A percentile compares a stretch with the other conserved stretches of the same genome.
Evolutionary conservation across 2,888 invertebrate species (phyloP).

Genomic region (Pseudococcus longispinus): DNA sequence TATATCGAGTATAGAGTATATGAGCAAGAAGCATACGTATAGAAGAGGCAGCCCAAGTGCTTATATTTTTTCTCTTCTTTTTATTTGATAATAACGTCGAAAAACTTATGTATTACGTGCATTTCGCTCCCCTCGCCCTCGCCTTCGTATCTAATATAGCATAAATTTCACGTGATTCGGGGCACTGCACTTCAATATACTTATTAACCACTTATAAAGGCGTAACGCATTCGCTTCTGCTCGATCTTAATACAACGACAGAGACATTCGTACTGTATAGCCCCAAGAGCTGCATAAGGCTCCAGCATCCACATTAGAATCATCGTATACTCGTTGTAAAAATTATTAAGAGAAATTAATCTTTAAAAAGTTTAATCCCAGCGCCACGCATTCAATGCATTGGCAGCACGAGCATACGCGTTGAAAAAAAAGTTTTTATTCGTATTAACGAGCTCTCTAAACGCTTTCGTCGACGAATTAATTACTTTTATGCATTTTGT

Average conservation of each 20-base stretch:
- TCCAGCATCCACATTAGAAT: neutral
- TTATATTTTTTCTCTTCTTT: conserved; percentile 10
- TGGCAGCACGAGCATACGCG: neutral
- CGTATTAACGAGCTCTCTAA: conserved; percentile 20
- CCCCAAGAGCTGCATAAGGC: neutral
- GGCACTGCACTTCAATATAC: conserved; percentile 37
- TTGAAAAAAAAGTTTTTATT: neutral
- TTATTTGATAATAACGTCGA: conserved; percentile 25
- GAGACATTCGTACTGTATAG: no score
- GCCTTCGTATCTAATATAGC: neutral
- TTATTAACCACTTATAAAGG: conserved; percentile 15
- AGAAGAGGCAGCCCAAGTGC: neutral
- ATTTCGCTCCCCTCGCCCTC: neutral
- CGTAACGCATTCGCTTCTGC: neutral
- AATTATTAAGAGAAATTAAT: conserved; percentile 12
- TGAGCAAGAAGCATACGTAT: neutral
- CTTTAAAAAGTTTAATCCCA: neutral
- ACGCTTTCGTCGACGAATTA: conserved; percentile 33
- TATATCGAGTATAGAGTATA: neutral
- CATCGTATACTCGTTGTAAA: neutral
- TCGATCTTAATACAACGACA: no score
- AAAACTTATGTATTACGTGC: conserved; percentile 43
- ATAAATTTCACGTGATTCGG: conserved; percentile 39
- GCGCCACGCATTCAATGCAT: neutral
- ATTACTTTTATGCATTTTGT: conserved; percentile 46